Conservation (phyloP, 2,113 vertebrate genomes). For the Motacilla alba region DNA sequence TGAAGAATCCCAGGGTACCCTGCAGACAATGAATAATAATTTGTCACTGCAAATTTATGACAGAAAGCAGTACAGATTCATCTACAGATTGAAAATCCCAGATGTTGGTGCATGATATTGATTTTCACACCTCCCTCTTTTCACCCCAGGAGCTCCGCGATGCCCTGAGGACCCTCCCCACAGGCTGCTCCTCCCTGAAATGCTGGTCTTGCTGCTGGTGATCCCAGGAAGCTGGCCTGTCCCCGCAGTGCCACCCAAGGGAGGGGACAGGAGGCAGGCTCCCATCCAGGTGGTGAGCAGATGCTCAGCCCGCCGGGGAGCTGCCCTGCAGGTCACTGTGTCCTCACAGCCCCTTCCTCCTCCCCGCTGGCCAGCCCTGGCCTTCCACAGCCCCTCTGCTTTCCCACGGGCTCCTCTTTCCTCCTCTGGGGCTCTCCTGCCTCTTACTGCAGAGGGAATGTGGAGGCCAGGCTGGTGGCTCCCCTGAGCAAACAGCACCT, state of each 20-base stretch:
- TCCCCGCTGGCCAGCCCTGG: accelerated
- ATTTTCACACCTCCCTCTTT: neutral
- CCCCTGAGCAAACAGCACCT: accelerated
- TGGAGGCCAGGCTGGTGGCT: neutral
- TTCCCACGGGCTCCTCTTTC: neutral
- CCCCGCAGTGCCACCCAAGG: neutral
- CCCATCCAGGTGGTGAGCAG: neutral
- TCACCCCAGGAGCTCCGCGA: neutral
- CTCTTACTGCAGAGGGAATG: neutral
- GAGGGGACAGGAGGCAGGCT: neutral
- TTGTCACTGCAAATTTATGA: neutral
- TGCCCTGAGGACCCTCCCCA: accelerated
- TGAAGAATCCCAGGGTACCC: neutral
- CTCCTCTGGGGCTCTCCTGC: neutral
- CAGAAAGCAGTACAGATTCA: neutral
- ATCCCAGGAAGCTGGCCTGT: neutral
- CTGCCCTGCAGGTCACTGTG: neutral
- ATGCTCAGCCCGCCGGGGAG: neutral
- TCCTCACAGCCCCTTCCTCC: neutral
- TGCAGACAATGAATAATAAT: neutral
- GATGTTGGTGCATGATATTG: neutral
- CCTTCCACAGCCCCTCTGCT: accelerated
- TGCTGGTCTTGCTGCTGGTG: neutral
- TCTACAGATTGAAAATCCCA: neutral
- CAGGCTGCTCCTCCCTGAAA: neutral